phyloP scores from a whole-genome alignment of 35 echinoderm and acorn worm genomes.

The Strongylocentrotus purpuratus region DNA sequence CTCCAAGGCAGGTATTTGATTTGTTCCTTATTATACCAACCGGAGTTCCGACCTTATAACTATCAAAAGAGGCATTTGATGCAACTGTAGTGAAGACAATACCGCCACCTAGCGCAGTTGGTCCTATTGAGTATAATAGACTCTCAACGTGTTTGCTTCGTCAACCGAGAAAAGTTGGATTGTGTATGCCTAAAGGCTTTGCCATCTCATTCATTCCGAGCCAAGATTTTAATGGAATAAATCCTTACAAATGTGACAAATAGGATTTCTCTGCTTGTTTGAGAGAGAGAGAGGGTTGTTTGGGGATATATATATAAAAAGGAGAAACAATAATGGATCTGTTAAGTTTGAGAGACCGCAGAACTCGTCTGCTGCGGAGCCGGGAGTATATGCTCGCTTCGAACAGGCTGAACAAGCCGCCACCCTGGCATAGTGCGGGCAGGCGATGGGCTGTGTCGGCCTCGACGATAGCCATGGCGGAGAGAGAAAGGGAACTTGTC shows the following conservation, averaged over 20 bases:
- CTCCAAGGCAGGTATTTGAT: neutral
- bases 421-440: conserved; percentile 18
- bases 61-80: neutral
- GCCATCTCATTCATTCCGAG: neutral
- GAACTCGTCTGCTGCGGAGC: neutral
- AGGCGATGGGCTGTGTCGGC: conserved; percentile 25
- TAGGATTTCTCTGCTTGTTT: neutral
- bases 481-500: neutral
- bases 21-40: neutral
- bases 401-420: conserved; percentile 12
- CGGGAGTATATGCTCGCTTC: conserved; percentile 15
- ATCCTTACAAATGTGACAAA: conserved; percentile 25
- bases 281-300: neutral
- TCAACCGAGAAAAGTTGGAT: neutral
- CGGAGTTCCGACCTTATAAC: neutral
- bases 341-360: neutral
- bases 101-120: neutral
- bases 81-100: neutral
- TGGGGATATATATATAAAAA: neutral
- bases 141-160: conserved; percentile 14
- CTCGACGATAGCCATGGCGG: conserved; percentile 21
- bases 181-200: neutral
- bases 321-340: conserved; percentile 32
- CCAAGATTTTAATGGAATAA: conserved; percentile 19
- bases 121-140: neutral